Percentiles rank a stretch among this genome's conserved stretches.
phyloP scores from a whole-genome alignment of 2,113 vertebrate genomes.

The Stigmatopora argus region DNA sequence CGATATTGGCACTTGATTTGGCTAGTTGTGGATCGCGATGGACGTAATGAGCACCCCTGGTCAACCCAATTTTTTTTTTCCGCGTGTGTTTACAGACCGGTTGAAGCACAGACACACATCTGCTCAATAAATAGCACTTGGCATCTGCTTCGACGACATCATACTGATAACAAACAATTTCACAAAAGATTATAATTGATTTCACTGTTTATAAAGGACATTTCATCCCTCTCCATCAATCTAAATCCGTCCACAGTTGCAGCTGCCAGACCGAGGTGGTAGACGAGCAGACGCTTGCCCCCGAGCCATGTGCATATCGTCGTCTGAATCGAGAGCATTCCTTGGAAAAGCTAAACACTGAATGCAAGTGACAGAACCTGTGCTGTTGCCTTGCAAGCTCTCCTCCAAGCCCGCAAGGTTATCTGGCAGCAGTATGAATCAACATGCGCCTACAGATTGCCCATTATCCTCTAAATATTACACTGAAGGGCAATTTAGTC shows the following conservation, averaged over 20 bases:
- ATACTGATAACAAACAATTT: conserved; percentile 5
- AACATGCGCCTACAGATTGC: conserved; percentile 20
- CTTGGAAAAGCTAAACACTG: conserved; percentile 47
- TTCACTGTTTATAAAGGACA: conserved; percentile 13
- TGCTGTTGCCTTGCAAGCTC: conserved; percentile 36
- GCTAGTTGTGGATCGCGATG: no score
- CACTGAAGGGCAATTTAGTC: conserved; percentile 29
- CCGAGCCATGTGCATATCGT: conserved; percentile 33
- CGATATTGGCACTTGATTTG: no score
- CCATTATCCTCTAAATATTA: conserved; percentile 17
- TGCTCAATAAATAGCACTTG: conserved; percentile 16
- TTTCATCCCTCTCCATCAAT: conserved; percentile 12
- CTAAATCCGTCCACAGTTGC: conserved; percentile 41
- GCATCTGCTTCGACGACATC: conserved; percentile 14
- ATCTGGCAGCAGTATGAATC: conserved; percentile 20
- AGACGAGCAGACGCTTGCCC: conserved; percentile 48
- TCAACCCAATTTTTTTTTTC: conserved; percentile 3
- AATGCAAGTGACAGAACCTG: conserved; percentile 49
- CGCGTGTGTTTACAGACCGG: conserved; percentile 13
- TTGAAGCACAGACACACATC: conserved; percentile 13
- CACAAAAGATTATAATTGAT: conserved; percentile 13
- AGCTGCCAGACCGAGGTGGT: conserved; percentile 55
- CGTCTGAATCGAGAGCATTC: conserved; percentile 48
- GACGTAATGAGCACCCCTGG: no score
- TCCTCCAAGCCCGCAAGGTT: conserved; percentile 13